Conservation (phyloP, 1,140 invertebrate species). For the Drosophila obscura region DNA sequence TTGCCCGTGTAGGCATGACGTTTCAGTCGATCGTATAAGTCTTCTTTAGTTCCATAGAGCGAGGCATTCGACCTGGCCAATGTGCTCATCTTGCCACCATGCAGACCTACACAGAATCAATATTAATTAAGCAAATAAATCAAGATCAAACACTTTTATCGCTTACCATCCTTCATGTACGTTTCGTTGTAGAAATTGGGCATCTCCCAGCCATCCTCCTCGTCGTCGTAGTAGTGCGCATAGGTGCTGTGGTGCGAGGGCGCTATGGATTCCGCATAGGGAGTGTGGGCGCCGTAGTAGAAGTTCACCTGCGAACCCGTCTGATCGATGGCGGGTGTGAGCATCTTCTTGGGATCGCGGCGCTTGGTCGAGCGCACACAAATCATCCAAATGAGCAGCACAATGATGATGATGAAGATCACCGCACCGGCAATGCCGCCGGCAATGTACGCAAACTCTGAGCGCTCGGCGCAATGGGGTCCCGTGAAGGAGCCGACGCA, state of each 20-base stretch:
- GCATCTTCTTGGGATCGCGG: conserved; percentile 94
- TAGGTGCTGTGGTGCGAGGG: conserved; percentile 97
- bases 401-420: conserved; percentile 95
- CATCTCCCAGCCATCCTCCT: conserved; percentile 98
- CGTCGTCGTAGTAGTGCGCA: conserved; percentile 97
- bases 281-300: conserved; percentile 95
- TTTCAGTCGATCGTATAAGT: conserved; percentile 97
- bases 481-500: conserved; percentile 96
- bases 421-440: conserved; percentile 96
- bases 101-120: conserved; percentile 42
- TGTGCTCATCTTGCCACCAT: conserved; percentile 91
- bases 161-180: conserved; percentile 96
- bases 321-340: conserved; percentile 93
- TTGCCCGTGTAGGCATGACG: conserved; percentile 97
- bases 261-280: conserved; percentile 97
- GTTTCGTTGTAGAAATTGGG: conserved; percentile 98
- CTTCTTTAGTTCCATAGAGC: conserved; percentile 97
- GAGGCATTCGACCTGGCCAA: conserved; percentile 95
- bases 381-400: conserved; percentile 98
- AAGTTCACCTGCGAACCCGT: conserved; percentile 97
- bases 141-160: background rate
- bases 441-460: conserved; percentile 97
- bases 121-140: background rate
- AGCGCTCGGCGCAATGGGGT: conserved; percentile 94
- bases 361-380: conserved; percentile 93